These are phyloP conservation scores for Xerus inauris DNA, from an alignment of 2,113 vertebrate genomes.

Conservation along the genomic window DNA sequence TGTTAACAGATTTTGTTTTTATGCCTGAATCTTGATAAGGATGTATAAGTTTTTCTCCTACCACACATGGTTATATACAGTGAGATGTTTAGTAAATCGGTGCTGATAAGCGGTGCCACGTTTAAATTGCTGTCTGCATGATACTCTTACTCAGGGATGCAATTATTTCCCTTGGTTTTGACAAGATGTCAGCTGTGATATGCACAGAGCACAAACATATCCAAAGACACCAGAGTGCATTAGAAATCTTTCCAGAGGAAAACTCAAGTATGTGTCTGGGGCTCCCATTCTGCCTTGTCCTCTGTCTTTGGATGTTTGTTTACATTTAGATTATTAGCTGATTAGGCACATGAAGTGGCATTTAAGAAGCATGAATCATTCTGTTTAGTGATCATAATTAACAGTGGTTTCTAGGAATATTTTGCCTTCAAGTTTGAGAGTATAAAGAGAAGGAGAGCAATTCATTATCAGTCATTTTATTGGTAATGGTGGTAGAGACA, in stretches of 20 bases:
- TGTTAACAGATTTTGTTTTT: constrained; percentile 65
- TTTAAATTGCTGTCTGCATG: constrained; percentile 70
- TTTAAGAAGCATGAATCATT: constrained; percentile 59
- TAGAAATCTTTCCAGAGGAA: constrained; percentile 59
- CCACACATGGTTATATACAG: constrained; percentile 32
- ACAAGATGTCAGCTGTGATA: constrained; percentile 77
- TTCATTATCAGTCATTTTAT: constrained; percentile 32
- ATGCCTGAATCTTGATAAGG: constrained; percentile 46
- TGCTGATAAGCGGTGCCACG: constrained; percentile 49
- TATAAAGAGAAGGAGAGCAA: constrained; percentile 36
- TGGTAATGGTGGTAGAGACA: background rate
- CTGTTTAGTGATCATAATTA: constrained; percentile 55
- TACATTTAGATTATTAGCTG: constrained; percentile 74
- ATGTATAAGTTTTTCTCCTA: background rate
- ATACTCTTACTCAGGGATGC: constrained; percentile 61
- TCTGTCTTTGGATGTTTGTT: constrained; percentile 67
- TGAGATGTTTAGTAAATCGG: constrained; percentile 66
- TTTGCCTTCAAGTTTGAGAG: constrained; percentile 66
- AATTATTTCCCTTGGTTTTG: constrained; percentile 80
- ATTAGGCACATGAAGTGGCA: constrained; percentile 57
- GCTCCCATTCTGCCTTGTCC: constrained; percentile 41
- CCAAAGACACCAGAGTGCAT: constrained; percentile 21
- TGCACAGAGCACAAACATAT: constrained; percentile 65
- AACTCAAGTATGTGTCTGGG: constrained; percentile 44
- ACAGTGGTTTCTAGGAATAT: constrained; percentile 24